phyloP scores from a whole-genome alignment of 2,888 invertebrate species.

The Pedicia rivosa region DNA sequence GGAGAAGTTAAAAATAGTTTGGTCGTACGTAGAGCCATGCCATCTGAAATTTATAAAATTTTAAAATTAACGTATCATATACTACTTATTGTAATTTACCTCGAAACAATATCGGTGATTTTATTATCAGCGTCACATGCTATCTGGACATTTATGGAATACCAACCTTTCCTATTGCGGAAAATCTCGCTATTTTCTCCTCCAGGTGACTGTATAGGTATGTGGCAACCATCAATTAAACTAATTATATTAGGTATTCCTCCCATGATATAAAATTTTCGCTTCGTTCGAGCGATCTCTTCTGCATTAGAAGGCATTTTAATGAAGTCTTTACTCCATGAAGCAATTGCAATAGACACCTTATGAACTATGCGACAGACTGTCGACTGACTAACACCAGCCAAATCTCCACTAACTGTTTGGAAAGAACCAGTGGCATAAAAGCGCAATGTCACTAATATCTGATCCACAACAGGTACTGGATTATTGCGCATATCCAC shows the following conservation, averaged over 20 bases:
- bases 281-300: neutral
- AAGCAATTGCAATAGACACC: neutral
- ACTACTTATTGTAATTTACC: no score
- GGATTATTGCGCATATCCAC: no score
- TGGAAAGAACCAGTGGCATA: no score
- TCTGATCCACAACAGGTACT: no score
- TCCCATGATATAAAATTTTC: neutral
- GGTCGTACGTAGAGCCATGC: conserved; percentile 18
- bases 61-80: neutral
- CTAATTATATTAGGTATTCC: neutral
- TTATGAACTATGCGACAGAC: neutral
- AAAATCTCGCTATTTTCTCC: conserved; percentile 14
- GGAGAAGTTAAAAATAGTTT: conserved; percentile 15
- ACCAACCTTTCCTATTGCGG: conserved; percentile 14
- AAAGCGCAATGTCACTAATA: no score
- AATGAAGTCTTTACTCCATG: neutral
- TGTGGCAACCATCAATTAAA: neutral
- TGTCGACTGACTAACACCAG: neutral
- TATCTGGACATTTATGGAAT: conserved; percentile 16
- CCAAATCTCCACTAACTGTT: no score
- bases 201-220: conserved; percentile 8
- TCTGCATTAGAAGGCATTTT: neutral
- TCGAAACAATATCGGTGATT: conserved; percentile 16
- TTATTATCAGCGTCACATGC: conserved; percentile 12
- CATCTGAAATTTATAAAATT: conserved; percentile 11